These are phyloP conservation scores for Micrastur ruficollis DNA, from an alignment of 2,797 vertebrate genomes.

Conservation along the genomic window DNA sequence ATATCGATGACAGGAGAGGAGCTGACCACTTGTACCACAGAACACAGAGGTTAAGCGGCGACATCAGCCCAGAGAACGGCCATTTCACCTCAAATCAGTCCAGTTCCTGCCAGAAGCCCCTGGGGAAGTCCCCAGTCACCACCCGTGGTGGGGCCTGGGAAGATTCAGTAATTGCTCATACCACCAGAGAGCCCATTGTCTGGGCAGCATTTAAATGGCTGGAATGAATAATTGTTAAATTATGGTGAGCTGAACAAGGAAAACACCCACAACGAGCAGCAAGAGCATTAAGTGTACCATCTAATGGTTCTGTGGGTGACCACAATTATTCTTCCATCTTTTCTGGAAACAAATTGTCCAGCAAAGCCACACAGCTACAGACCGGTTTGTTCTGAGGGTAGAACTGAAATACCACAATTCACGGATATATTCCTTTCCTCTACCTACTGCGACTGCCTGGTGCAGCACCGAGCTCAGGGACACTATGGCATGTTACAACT, in stretches of 20 bases:
- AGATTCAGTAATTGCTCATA: neutral
- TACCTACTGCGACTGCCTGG: rapidly evolving
- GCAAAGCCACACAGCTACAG: neutral
- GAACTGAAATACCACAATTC: neutral
- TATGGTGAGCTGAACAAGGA: constrained; percentile 3
- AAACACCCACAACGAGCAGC: constrained; percentile 1
- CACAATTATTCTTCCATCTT: constrained; percentile 31
- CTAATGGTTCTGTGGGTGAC: constrained; percentile 50
- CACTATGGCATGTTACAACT: rapidly evolving
- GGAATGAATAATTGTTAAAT: constrained; percentile 31
- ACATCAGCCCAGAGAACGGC: rapidly evolving
- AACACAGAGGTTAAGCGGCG: rapidly evolving
- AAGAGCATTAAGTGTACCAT: neutral
- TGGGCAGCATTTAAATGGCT: neutral
- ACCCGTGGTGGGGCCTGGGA: neutral
- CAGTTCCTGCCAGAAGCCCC: neutral
- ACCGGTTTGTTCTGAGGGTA: neutral
- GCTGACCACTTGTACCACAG: rapidly evolving
- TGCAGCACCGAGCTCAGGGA: neutral
- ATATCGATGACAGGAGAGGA: neutral
- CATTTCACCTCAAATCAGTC: neutral
- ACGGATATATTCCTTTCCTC: neutral
- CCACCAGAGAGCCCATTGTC: neutral
- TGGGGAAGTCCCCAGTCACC: neutral
- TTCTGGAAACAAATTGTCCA: constrained; percentile 27